These are phyloP conservation scores for Bhutanitis thaidina DNA, from an alignment of 2,888 invertebrate species.

Conservation along the genomic window DNA sequence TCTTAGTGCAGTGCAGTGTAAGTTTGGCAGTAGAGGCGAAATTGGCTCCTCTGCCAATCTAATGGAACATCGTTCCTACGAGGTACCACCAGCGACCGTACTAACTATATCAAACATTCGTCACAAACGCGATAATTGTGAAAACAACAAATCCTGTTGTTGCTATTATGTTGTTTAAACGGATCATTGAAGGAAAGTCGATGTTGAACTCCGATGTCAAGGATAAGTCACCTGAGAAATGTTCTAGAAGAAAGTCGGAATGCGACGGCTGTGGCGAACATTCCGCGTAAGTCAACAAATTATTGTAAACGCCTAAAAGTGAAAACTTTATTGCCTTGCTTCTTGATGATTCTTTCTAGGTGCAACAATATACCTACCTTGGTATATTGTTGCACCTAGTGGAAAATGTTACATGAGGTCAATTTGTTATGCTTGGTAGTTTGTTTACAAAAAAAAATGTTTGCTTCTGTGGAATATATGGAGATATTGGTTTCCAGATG, in stretches of 20 bases:
- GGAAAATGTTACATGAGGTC: not conserved
- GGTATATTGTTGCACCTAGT: not conserved
- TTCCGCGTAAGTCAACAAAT: slow-evolving; percentile 61
- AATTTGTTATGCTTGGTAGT: not conserved
- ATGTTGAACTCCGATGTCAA: slow-evolving; percentile 66
- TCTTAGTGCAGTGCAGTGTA: slow-evolving; percentile 47
- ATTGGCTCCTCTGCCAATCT: slow-evolving; percentile 71
- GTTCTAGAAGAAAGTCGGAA: slow-evolving; percentile 72
- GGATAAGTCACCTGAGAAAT: slow-evolving; percentile 58
- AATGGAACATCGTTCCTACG: slow-evolving; percentile 74
- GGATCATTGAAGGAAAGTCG: slow-evolving; percentile 79
- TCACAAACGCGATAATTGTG: slow-evolving; percentile 67
- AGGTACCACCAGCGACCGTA: slow-evolving; percentile 54
- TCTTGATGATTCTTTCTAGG: too few species aligned
- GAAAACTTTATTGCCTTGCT: too few species aligned
- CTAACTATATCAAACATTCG: slow-evolving; percentile 70
- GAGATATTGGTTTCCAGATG: too few species aligned
- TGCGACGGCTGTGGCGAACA: slow-evolving; percentile 70
- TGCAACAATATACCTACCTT: too few species aligned
- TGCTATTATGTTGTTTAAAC: slow-evolving; percentile 79
- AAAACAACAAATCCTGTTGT: slow-evolving; percentile 71
- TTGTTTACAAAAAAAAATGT: not conserved
- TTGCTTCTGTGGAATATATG: too few species aligned
- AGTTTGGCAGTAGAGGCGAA: slow-evolving; percentile 64
- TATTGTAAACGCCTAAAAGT: not conserved